Base-by-base conservation (phyloP, 2,888 invertebrate genomes). In the Himalopsyche anomala region DNA sequence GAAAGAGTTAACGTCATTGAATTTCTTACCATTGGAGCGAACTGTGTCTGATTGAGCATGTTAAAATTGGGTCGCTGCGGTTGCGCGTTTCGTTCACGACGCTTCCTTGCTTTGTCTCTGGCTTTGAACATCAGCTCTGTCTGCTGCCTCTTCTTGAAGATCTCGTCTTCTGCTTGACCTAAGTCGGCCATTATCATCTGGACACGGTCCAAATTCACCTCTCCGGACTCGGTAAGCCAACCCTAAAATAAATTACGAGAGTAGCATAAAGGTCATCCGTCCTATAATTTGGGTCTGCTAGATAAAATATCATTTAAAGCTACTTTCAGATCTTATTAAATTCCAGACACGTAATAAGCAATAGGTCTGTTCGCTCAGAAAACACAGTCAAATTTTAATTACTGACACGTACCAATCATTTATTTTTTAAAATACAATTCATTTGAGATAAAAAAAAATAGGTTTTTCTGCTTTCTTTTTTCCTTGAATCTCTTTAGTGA, bases 101-200 rank as follows among this genome's bases (percentile, higher is more conserved):
- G 90, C 89, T 95, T 95, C 90, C 95, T 96, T 55, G 95, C 95
- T 89, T 95, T 96, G 88, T 97, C 96, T 17, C 97, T 93, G 17
- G 95, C 95, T 90, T 96, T 96, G 91, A 97, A 98, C 89, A 95
- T 94, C 87, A 97, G 91, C 91, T 99, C 99, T 89, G 95, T 96
- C 90, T 96, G 95, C 91, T 99, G 98, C 38, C 99, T 93, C 82
- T 96, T 96, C 91, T 97, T 97, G 92, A 99, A 99, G 90, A 99
- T 99, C 92, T 98, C 97, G 93, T 99, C 99, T 91, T 99, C 99
- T 51, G 96, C 96, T 91, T 96, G 95, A 0, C 99, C 99, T 81
- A 99, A 94, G 90, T 99, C 98, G 45, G 95, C 95, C 96, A 99
- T 96, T 84, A 99, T 99, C 89, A 99, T 93, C 92, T 99, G 99